These are phyloP conservation scores for Ochropleura leucogaster DNA, from an alignment of 2,888 invertebrate species.

Conservation along the genomic window DNA sequence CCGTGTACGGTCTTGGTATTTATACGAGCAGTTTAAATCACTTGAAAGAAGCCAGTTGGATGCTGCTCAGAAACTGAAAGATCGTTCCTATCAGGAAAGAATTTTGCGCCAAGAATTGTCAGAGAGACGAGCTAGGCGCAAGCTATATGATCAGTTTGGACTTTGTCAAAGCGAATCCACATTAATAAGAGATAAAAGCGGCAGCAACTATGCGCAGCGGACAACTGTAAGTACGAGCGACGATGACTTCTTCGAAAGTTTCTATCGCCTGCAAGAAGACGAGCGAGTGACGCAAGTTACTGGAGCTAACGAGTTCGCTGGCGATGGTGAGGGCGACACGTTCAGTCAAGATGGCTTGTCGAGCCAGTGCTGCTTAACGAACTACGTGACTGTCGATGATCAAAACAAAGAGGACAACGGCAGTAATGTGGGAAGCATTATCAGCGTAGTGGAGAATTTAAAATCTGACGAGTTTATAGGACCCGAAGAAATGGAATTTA, in stretches of 20 bases:
- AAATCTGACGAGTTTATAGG: constrained; percentile 47
- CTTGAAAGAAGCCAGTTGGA: constrained; percentile 82
- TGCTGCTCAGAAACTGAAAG: constrained; percentile 79
- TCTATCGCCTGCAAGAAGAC: constrained; percentile 75
- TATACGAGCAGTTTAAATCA: constrained; percentile 86
- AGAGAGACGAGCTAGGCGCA: constrained; percentile 80
- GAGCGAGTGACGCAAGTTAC: constrained; percentile 64
- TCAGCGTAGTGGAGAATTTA: constrained; percentile 73
- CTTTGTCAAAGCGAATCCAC: constrained; percentile 73
- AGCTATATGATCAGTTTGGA: constrained; percentile 75
- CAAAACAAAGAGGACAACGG: constrained; percentile 64
- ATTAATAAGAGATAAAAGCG: constrained; percentile 65
- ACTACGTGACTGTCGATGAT: constrained; percentile 69
- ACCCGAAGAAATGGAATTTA: constrained; percentile 4
- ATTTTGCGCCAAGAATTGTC: constrained; percentile 80
- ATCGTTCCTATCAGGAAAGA: constrained; percentile 79
- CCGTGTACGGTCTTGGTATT: constrained; percentile 85
- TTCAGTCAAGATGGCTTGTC: constrained; percentile 68
- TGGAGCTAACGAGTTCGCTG: constrained; percentile 49
- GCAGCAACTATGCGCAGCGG: constrained; percentile 52
- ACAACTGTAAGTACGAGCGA: constrained; percentile 70
- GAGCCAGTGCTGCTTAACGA: constrained; percentile 68
- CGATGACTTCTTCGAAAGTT: constrained; percentile 80
- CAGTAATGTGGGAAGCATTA: constrained; percentile 70
- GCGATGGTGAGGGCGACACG: constrained; percentile 59